Conservation (phyloP, 2,888 invertebrate species). For the Cenopis cana region DNA sequence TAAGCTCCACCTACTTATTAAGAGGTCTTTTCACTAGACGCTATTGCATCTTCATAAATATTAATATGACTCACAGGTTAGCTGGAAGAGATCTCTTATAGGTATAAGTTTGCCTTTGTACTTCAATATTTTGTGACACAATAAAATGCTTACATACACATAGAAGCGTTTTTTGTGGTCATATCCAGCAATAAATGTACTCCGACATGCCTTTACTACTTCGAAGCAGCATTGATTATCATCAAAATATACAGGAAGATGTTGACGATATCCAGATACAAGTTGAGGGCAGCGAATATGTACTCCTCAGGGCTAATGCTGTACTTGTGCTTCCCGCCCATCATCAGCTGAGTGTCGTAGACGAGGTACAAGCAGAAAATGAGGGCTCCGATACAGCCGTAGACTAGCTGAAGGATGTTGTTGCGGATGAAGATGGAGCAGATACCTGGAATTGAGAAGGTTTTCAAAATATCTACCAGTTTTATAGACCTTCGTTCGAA, state of each 20-base stretch:
- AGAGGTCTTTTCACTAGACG: too few relatives aligned
- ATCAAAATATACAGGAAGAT: slow-evolving; percentile 95
- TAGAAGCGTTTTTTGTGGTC: not conserved
- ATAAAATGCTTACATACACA: too few relatives aligned
- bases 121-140: too few relatives aligned
- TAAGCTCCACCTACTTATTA: too few relatives aligned
- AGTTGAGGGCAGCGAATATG: slow-evolving; percentile 95
- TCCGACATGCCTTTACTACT: not conserved
- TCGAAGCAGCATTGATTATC: slow-evolving; percentile 79
- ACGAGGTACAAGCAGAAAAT: slow-evolving; percentile 95
- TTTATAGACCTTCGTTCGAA: too few relatives aligned
- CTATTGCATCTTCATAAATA: too few relatives aligned
- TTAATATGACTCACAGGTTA: too few relatives aligned
- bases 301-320: slow-evolving; percentile 97
- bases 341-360: slow-evolving; percentile 96
- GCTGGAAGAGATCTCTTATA: too few relatives aligned
- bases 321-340: slow-evolving; percentile 96
- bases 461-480: not conserved
- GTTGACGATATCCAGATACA: slow-evolving; percentile 95
- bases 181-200: not conserved
- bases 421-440: slow-evolving; percentile 89
- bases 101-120: too few relatives aligned
- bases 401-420: slow-evolving; percentile 88
- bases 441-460: slow-evolving; percentile 60
- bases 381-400: slow-evolving; percentile 94